Evolutionary conservation across 2,797 vertebrate species (phyloP), one percentile per base, ranked within the genome.

Genomic region (Geotria australis): DNA sequence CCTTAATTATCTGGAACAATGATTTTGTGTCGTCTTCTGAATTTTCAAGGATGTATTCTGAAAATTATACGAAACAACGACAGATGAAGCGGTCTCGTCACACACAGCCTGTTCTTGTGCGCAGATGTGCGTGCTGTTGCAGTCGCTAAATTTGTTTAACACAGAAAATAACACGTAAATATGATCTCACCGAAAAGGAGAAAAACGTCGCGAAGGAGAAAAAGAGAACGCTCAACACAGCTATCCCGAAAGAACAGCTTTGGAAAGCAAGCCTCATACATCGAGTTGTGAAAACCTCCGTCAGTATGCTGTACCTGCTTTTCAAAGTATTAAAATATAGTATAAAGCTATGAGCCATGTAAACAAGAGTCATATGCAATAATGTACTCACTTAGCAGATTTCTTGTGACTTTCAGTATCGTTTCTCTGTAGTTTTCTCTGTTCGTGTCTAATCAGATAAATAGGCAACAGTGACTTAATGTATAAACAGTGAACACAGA

Each of bases 1-100:
- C 89, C 81, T 93, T 96, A 71, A 96, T 96, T 69, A 95, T 84
- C 58, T 81, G 78, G 70, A 96, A 95, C n/a, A 96, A 78, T 13
- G 88, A 96, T 69, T 95, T 96, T 8, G 81, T 96, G 66, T 96
- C 85, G 65, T 96, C 89, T 67, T 95, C 89, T 57, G 85, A 88
- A 67, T 91, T 73, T 67, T 85, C 79, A 63, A 94, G 76, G 67
- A 91, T 81, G 63, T 83, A 76, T 62, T 79, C 89, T 96, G 67
- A 56, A 62, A 61, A 47, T 58, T 61, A 9, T 63, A 6, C 46
- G 9, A 59, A 47, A 58, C 12, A 56, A n/a, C 8, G 14, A 45
- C 2, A 49, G 12, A 5, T 55, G 46, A 10, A 59, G 9, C 53
- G 14, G 59, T 46, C 2, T 47, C 10, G 24, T 38, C 24, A 38